These are phyloP conservation scores for Phyllopteryx taeniolatus DNA, from an alignment of 2,113 vertebrate species.

Conservation along the genomic window DNA sequence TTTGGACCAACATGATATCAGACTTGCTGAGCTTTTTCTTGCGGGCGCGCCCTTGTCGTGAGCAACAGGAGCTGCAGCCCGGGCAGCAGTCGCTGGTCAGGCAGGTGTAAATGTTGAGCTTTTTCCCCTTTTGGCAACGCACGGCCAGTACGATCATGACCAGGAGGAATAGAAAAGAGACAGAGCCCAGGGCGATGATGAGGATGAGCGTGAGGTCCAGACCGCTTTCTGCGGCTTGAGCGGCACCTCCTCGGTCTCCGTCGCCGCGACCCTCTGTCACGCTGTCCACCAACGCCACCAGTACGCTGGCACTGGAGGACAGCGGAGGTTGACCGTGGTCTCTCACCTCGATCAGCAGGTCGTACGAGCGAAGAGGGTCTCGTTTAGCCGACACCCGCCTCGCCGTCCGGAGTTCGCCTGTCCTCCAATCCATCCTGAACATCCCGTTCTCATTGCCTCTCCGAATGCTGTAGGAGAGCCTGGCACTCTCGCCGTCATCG, in stretches of 20 bases:
- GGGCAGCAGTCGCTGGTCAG: conserved; percentile 87
- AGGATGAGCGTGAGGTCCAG: conserved; percentile 93
- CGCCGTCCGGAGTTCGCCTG: conserved; percentile 88
- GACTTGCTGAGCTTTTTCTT: conserved; percentile 98
- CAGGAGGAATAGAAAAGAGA: conserved; percentile 93
- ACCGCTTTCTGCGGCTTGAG: conserved; percentile 78
- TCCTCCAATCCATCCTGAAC: conserved; percentile 96
- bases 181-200: conserved; percentile 91
- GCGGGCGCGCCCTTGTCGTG: conserved; percentile 85
- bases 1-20: conserved; percentile 97
- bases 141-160: conserved; percentile 96
- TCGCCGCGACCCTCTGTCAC: conserved; percentile 73
- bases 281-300: conserved; percentile 86
- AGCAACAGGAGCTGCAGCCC: conserved; percentile 86
- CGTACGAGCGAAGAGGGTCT: conserved; percentile 86
- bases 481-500: conserved; percentile 92
- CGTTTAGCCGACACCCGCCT: conserved; percentile 83
- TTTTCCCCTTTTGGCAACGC: conserved; percentile 95
- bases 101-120: conserved; percentile 91
- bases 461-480: conserved; percentile 91
- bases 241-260: conserved; percentile 38
- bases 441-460: conserved; percentile 91
- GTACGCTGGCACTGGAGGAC: conserved; percentile 86
- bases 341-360: conserved; percentile 90
- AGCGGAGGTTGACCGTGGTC: conserved; percentile 95